A percentile compares a stretch with the other conserved stretches of the same genome.
Conservation (phyloP, 2,797 vertebrate species). For the Parauchenoglanis ngamensis region DNA sequence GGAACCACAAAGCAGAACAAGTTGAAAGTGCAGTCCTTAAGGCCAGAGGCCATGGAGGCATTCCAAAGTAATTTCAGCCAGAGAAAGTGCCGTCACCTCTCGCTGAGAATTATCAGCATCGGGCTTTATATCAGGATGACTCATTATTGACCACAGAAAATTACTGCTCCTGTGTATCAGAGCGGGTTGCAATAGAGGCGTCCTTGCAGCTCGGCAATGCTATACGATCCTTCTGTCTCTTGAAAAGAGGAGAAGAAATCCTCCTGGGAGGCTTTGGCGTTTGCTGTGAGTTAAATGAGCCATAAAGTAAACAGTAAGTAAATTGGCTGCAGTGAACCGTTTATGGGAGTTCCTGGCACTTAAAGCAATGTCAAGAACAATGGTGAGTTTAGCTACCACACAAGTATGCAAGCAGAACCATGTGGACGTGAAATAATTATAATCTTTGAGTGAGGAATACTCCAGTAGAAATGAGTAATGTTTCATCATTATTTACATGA, state of each 20-base stretch:
- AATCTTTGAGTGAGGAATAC: background rate
- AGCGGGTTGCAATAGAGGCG: slow-evolving; percentile 38
- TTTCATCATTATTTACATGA: background rate
- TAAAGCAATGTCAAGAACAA: slow-evolving; percentile 37
- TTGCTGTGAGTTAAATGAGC: slow-evolving; percentile 64
- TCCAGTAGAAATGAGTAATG: background rate
- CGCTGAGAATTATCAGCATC: slow-evolving; percentile 37
- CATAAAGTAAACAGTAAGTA: slow-evolving; percentile 64
- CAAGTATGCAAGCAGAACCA: slow-evolving; percentile 6
- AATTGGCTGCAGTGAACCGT: slow-evolving; percentile 59
- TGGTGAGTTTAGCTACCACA: slow-evolving; percentile 26
- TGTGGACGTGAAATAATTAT: background rate
- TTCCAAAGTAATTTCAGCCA: slow-evolving; percentile 54
- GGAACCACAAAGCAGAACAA: slow-evolving; percentile 7
- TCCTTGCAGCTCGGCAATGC: slow-evolving; percentile 16
- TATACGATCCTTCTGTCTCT: slow-evolving; percentile 50
- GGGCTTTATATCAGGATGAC: slow-evolving; percentile 38
- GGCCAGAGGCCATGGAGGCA: slow-evolving; percentile 39
- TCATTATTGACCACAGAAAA: slow-evolving; percentile 56
- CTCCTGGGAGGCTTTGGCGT: slow-evolving; percentile 55
- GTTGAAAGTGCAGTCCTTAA: slow-evolving; percentile 43
- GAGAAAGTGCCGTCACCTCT: slow-evolving; percentile 42
- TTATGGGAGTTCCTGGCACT: slow-evolving; percentile 63
- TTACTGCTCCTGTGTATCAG: slow-evolving; percentile 38
- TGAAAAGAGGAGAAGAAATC: slow-evolving; percentile 47